phyloP scores from a whole-genome alignment of 2,888 invertebrate species.

The Harmothoe impar region DNA sequence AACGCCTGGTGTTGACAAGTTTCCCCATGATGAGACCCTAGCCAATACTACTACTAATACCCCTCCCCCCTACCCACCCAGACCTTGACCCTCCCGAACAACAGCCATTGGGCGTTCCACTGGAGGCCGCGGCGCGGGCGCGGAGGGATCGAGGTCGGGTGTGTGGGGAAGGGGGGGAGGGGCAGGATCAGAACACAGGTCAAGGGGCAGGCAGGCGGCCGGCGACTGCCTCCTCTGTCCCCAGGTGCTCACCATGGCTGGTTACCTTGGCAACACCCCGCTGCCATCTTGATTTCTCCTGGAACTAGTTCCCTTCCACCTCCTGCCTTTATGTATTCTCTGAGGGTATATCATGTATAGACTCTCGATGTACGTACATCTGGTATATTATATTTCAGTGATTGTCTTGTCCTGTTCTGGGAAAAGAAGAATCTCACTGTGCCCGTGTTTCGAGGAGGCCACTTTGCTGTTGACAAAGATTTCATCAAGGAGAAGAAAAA shows the following conservation, averaged over 20 bases:
- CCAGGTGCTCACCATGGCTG: constrained; percentile 48
- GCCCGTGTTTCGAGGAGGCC: too few relatives aligned
- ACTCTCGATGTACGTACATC: too few relatives aligned
- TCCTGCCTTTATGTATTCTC: background rate
- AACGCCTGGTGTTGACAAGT: constrained; percentile 26
- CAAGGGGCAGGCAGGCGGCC: constrained; percentile 10
- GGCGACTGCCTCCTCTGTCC: background rate
- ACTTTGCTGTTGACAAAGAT: too few relatives aligned
- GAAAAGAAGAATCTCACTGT: too few relatives aligned
- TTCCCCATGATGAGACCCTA: constrained; percentile 5
- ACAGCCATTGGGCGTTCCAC: background rate
- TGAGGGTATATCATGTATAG: too few relatives aligned
- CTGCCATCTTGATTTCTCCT: background rate
- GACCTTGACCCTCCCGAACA: background rate
- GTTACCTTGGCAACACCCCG: constrained; percentile 44
- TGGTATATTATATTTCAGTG: too few relatives aligned
- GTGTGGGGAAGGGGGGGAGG: background rate
- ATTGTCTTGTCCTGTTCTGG: too few relatives aligned
- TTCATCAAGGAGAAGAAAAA: too few relatives aligned
- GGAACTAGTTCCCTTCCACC: background rate
- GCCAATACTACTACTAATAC: background rate
- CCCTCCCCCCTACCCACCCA: background rate
- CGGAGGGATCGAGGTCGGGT: background rate
- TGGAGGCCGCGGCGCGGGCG: background rate
- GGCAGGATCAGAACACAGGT: constrained; percentile 32